These are phyloP conservation scores for Xiphophorus hellerii DNA, from an alignment of 2,113 vertebrate species.

Conservation along the genomic window DNA sequence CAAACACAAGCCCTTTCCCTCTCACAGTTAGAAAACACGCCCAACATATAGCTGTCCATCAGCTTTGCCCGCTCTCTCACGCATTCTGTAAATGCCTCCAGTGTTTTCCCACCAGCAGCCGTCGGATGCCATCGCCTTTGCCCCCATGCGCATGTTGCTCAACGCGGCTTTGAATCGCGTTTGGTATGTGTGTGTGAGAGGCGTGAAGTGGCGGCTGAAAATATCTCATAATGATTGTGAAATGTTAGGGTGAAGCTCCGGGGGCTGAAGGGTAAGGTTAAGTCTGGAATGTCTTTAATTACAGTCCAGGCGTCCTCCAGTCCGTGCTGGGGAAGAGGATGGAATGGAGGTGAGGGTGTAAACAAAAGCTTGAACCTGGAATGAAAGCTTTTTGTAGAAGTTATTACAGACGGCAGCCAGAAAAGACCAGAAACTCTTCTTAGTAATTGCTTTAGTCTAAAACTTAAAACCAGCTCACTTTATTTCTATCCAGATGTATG, in stretches of 20 bases:
- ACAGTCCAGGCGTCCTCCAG: slow-evolving; percentile 55
- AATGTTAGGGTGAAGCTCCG: slow-evolving; percentile 60
- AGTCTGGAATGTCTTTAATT: slow-evolving; percentile 81
- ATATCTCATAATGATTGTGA: slow-evolving; percentile 66
- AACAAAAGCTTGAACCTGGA: slow-evolving; percentile 45
- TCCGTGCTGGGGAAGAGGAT: slow-evolving; percentile 34
- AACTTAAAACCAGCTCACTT: background rate
- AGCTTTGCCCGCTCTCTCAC: slow-evolving; percentile 1
- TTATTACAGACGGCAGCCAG: slow-evolving; percentile 5
- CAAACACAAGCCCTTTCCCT: background rate
- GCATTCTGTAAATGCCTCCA: background rate
- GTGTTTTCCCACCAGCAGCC: background rate
- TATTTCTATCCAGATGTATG: background rate
- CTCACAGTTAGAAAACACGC: background rate
- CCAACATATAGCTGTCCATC: slow-evolving; percentile 4
- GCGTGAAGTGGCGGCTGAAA: slow-evolving; percentile 63
- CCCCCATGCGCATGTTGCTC: slow-evolving; percentile 14
- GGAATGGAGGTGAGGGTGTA: slow-evolving; percentile 46
- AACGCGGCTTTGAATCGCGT: slow-evolving; percentile 20
- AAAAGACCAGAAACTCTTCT: background rate
- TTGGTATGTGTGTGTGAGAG: slow-evolving; percentile 35
- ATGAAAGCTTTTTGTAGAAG: slow-evolving; percentile 25
- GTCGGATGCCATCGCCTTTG: slow-evolving; percentile 11
- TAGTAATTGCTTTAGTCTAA: background rate
- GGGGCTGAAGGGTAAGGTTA: slow-evolving; percentile 70